Evolutionary conservation across 2,797 vertebrate species (phyloP), one percentile per base, ranked within the genome.

Genomic region (Coranthus polyacanthus): DNA sequence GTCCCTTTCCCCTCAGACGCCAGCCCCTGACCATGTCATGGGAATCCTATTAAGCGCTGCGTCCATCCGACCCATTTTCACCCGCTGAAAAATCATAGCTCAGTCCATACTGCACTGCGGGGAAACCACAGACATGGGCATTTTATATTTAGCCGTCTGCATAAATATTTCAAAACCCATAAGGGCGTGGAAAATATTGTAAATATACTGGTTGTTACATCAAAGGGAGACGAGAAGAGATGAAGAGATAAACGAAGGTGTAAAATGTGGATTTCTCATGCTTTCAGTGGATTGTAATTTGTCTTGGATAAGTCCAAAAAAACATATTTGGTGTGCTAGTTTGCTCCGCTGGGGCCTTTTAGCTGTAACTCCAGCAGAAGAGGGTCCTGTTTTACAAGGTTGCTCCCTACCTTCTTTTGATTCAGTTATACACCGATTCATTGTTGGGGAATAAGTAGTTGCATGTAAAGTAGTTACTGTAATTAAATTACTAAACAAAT

Each of bases 31-130:
- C 75, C 82, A 75, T 86, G 69, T 82, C 86, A 83, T 75, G 72
- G 78, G 83, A 90, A 89, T 88, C 87, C 81, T 75, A 74, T 90
- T 85, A 87, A 63, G 71, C 41, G 37, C 54, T 8, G 41, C 32
- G 26, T 82, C 72, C 53, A 52, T 68, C 66, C 39, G 15, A 82
- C 73, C 75, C 77, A 76, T 69, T 86, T 86, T 72, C 63, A 73
- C 52, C 45, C 21, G 3, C 26, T 47, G 55, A 56, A 17, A 64
- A 68, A 71, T 56, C 26, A 37, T 55, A 60, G 51, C 67, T 70
- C 49, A 49, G 72, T 55, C 73, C 26, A 10, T 52, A 62, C 49
- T 53, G 18, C 50, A 24, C 39, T 58, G 69, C 18, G 12, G 62
- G 20, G 54, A 58, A 57, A 69, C 44, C 20, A n/a, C 45, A 75